Evolutionary conservation across 1,140 invertebrate species (phyloP), one percentile per base, ranked within the genome.

Genomic region (Drosophila arizonae): DNA sequence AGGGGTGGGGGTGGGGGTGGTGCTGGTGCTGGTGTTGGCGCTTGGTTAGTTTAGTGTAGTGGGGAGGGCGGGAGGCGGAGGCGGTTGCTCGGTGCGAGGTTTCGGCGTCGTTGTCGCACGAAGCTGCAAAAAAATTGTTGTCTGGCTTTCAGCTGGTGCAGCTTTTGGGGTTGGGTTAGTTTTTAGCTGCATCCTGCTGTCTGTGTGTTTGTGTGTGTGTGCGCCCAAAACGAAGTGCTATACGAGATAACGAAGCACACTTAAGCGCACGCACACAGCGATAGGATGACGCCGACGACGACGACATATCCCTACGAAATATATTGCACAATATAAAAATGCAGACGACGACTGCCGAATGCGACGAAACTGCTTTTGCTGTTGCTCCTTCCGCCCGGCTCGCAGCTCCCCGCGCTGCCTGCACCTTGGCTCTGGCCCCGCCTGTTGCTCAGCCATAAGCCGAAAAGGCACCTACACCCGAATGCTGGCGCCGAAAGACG

Each of bases 301-400:
- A 62, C 57, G 57, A 58, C 58, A 66, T 74, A 67, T 88, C 79
- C 79, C 84, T 84, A 88, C 84, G 79, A 88, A 88, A 84, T 88
- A 82, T 86, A 86, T 86, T 87, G 79, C 84, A 88, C 84, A 87
- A 88, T 87, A 87, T 87, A 87, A 87, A 87, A 87, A 87, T 87
- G 84, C 84, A 88, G 82, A 87, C 82, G 76, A 87, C 72, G 77
- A 77, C 69, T 88, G 84, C 84, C 84, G 84, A 87, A 84, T 84
- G 84, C 79, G 63, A 33, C 51, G 36, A 51, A 48, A 33, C 67
- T 63, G 39, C 15, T 17, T 50, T 54, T 13, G 33, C 41, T 11
- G 36, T 36, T 6, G 30, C 30, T 9, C 3, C 4, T 30, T 1
- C 10, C 9, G 6, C 26, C 28, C 28, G 6, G 6, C 28, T 6